Evolutionary conservation across 2,797 vertebrate genomes (phyloP), one percentile per base, ranked within the genome.

Genomic region (Artibeus lituratus): DNA sequence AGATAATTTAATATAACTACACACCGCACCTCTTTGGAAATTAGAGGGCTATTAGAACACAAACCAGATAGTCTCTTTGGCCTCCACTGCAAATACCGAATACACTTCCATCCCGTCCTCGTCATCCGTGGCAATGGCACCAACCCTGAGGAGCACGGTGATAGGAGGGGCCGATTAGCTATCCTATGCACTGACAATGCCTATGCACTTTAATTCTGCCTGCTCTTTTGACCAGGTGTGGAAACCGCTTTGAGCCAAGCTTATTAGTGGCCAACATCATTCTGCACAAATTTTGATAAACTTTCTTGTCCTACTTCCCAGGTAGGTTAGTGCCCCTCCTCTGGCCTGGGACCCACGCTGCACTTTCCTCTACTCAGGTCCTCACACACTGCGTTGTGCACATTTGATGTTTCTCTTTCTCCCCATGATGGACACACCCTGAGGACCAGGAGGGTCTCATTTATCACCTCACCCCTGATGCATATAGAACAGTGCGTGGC

Each of bases 341-440:
- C 35, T 29, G 29, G 87, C 1, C 7, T 59, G 44, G 35, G 44
- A 51, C 32, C 47, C 16, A 21, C 29, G 12, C 32, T 39, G 3
- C 7, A 32, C n/a, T 9, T 47, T 65, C 26, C 65, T 32, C 57
- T 78, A 22, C 37, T 14, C 65, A 29, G 15, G 0, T 55, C 42
- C n/a, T 90, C 12, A 35, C 7, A 55, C 0, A 0, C 3, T 32
- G 5, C 21, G 2, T 14, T 10, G 1, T 4, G 47, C 26, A 32
- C 29, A 10, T 57, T 44, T 70, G 77, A 15, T 37, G 9, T 32
- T 15, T 37, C n/a, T 62, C 8, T 10, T 57, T 39, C 6, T 92
- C 29, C 32, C 81, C 39, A 10, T 39, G 24, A 67, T 15, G 37
- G 19, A 9, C 42, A 16, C 32, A 29, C 24, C 47, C 14, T 16